A percentile compares a stretch with the other conserved stretches of the same genome.
Evolutionary conservation across 2,797 vertebrate species (phyloP).

Genomic region (Hoplostethus mediterraneus): DNA sequence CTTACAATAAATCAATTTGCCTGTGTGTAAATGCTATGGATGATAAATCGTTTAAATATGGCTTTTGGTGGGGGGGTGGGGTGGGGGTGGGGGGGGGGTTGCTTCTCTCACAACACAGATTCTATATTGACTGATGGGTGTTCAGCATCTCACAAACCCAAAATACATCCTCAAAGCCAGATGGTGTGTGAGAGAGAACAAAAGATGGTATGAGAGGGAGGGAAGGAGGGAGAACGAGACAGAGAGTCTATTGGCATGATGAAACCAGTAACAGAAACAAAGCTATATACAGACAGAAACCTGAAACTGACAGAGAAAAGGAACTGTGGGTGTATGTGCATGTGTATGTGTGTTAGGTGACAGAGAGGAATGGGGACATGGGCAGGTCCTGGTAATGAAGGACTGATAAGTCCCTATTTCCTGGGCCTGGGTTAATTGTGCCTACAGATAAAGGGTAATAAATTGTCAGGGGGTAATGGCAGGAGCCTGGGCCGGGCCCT

Average conservation of each 20-base stretch:
- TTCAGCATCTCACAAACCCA: slow-evolving; percentile 13
- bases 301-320: slow-evolving; percentile 37
- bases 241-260: slow-evolving; percentile 24
- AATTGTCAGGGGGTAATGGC: slow-evolving; percentile 85
- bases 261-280: slow-evolving; percentile 22
- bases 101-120: not conserved
- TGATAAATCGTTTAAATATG: not conserved
- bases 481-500: slow-evolving; percentile 74
- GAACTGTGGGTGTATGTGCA: slow-evolving; percentile 7
- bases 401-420: slow-evolving; percentile 85
- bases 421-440: slow-evolving; percentile 87
- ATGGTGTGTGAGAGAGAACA: slow-evolving; percentile 24
- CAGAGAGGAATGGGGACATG: slow-evolving; percentile 82
- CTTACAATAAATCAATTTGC: not conserved
- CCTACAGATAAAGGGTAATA: slow-evolving; percentile 88
- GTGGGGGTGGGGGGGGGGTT: too few relatives aligned
- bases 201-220: slow-evolving; percentile 34
- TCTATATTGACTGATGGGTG: not conserved
- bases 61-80: not conserved
- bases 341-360: slow-evolving; percentile 65
- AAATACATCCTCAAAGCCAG: slow-evolving; percentile 32
- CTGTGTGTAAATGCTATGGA: slow-evolving; percentile 22
- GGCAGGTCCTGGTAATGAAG: slow-evolving; percentile 83
- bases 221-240: slow-evolving; percentile 19
- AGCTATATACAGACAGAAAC: slow-evolving; percentile 36